Percentiles rank a stretch among this genome's conserved stretches.
These are phyloP conservation scores for Hippolais icterina DNA, from an alignment of 2,113 vertebrate species.

Conservation along the genomic window DNA sequence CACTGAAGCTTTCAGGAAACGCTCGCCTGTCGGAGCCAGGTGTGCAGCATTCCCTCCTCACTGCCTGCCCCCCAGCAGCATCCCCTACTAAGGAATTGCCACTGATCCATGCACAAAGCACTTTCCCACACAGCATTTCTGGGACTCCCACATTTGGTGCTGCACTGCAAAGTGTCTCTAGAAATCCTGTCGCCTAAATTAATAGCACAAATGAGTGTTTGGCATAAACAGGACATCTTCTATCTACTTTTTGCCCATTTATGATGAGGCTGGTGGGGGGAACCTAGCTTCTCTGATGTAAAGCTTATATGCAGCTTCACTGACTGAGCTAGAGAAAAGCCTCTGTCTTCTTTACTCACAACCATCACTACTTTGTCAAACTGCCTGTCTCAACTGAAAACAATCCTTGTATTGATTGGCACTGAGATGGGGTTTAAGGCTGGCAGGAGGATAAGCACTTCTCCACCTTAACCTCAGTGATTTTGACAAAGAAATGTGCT, in stretches of 20 bases:
- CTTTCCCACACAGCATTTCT: neutral
- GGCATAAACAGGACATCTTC: neutral
- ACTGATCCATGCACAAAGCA: neutral
- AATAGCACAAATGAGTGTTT: neutral
- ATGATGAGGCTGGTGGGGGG: neutral
- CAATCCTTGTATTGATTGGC: neutral
- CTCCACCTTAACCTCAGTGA: neutral
- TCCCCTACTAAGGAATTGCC: neutral
- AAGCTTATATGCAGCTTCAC: neutral
- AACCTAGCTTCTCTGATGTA: neutral
- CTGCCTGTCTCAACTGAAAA: constrained; percentile 1
- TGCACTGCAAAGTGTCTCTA: neutral
- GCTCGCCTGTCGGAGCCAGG: accelerated
- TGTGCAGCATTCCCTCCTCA: neutral
- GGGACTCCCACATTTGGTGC: neutral
- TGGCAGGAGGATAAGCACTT: constrained; percentile 20
- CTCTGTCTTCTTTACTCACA: neutral
- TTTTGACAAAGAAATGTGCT: constrained; percentile 31
- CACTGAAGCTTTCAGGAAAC: accelerated
- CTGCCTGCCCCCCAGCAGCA: neutral
- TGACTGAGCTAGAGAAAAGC: neutral
- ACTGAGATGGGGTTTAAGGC: neutral
- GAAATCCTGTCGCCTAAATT: neutral
- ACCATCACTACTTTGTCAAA: constrained; percentile 8
- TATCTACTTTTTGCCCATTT: neutral